Evolutionary conservation across 2,888 invertebrate species (phyloP), one percentile per base, ranked within the genome.

Genomic region (Stomorhina lunata): DNA sequence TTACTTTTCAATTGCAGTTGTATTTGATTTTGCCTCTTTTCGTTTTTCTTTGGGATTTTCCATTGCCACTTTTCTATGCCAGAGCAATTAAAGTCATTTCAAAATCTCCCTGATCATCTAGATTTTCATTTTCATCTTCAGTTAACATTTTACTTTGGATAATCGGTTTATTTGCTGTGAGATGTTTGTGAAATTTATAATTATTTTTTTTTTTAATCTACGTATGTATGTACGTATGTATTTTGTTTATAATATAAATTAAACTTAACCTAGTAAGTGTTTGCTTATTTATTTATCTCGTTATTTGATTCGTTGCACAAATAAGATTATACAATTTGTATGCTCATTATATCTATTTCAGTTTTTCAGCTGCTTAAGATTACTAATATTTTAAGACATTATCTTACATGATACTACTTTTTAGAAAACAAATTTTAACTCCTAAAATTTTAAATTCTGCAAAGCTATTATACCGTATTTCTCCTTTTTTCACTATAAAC

Each of bases 71-170:
- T 78, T n/a, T n/a, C n/a, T n/a, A n/a, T n/a, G n/a, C n/a, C n/a
- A n/a, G n/a, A n/a, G 81, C 78, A 78, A 73, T 78, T 78, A 81
- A 81, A 81, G 68, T 73, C 63, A 59, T 77, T 66, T 63, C 34
- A 63, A 34, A 61, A 12, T 65, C 43, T 55, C 25, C 55, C n/a
- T 20, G 10, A 17, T 10, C 12, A 5, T 59, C 25, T 25, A 27
- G 37, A 27, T 10, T 50, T 57, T 69, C 7, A 61, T 69, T 40
- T 61, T 53, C 32, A 72, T 43, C 29, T 32, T 40, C 22, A 37
- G 25, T 61, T 61, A 61, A 22, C 29, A 40, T 76, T 68, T 27
- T 59, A 71, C 53, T 55, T 34, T 57, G 34, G 15, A 27, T 10
- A 63, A 20, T 2, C 25, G 15, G 7, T 10, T 29, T 7, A 7